phyloP scores from a whole-genome alignment of 2,113 vertebrate genomes.

The Poeciliopsis prolifica region DNA sequence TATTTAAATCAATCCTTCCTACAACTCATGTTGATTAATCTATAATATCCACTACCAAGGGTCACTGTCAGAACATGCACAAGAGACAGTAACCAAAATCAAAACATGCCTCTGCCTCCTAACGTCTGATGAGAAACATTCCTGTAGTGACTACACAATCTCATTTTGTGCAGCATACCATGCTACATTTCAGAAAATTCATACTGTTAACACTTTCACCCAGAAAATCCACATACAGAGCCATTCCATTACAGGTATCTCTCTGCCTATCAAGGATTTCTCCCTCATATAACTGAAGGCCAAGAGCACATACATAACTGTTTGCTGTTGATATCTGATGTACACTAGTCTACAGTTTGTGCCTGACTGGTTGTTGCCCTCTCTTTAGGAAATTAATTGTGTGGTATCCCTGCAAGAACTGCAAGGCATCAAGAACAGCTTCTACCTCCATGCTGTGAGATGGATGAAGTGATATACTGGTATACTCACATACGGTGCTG shows the following conservation, averaged over 20 bases:
- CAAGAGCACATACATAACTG: background rate
- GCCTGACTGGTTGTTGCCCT: background rate
- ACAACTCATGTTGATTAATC: background rate
- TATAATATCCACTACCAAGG: background rate
- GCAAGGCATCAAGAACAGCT: slow-evolving; percentile 1
- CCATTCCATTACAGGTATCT: background rate
- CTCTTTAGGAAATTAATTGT: slow-evolving; percentile 6
- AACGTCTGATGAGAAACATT: background rate
- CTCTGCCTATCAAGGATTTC: slow-evolving; percentile 2
- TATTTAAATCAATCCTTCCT: too few species aligned
- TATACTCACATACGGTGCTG: too few species aligned
- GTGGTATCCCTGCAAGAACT: background rate
- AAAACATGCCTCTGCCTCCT: background rate
- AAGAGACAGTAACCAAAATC: background rate
- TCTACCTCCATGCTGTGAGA: slow-evolving; percentile 1
- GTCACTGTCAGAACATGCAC: background rate
- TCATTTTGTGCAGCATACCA: background rate
- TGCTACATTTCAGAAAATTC: slow-evolving; percentile 9
- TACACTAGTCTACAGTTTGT: background rate
- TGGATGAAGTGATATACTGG: slow-evolving; percentile 4
- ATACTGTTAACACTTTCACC: background rate
- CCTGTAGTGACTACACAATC: background rate
- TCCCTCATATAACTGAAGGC: slow-evolving; percentile 5
- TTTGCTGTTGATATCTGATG: background rate
- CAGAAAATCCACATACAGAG: slow-evolving; percentile 1